Conservation (phyloP, 2,113 vertebrate genomes). For the Menidia beryllina region DNA sequence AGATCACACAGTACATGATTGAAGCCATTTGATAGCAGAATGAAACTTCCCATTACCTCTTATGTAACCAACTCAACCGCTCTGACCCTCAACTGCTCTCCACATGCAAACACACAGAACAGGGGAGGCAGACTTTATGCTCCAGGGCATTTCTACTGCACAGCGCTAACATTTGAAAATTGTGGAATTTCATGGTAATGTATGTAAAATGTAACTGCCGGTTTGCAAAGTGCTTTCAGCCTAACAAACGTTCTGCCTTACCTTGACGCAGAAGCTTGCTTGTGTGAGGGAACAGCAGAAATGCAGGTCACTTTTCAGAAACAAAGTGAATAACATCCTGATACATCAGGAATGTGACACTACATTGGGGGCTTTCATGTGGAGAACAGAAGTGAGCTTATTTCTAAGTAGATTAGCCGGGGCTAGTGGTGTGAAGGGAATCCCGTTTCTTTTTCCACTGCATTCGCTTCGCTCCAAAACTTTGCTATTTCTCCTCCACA, state of each 20-base stretch:
- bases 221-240: conserved; percentile 37
- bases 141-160: neutral
- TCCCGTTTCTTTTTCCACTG: conserved; percentile 37
- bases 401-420: conserved; percentile 75
- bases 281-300: conserved; percentile 37
- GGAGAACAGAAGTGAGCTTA: conserved; percentile 67
- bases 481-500: conserved; percentile 45
- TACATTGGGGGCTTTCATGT: conserved; percentile 59
- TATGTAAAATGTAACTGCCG: conserved; percentile 5
- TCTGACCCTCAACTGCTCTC: conserved; percentile 34
- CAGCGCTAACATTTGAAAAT: conserved; percentile 4
- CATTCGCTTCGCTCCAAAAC: conserved; percentile 20
- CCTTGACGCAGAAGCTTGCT: conserved; percentile 37
- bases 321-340: conserved; percentile 44
- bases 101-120: conserved; percentile 39
- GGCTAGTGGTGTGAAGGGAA: conserved; percentile 71
- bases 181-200: conserved; percentile 17
- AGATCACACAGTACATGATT: conserved; percentile 45
- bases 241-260: conserved; percentile 33
- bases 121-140: conserved; percentile 16
- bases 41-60: conserved; percentile 41
- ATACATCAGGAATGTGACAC: conserved; percentile 53
- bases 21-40: conserved; percentile 37
- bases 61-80: conserved; percentile 57
- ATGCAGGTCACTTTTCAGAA: conserved; percentile 31